Base-by-base conservation (phyloP, 2,888 invertebrate genomes). In the Apeira syringaria region DNA sequence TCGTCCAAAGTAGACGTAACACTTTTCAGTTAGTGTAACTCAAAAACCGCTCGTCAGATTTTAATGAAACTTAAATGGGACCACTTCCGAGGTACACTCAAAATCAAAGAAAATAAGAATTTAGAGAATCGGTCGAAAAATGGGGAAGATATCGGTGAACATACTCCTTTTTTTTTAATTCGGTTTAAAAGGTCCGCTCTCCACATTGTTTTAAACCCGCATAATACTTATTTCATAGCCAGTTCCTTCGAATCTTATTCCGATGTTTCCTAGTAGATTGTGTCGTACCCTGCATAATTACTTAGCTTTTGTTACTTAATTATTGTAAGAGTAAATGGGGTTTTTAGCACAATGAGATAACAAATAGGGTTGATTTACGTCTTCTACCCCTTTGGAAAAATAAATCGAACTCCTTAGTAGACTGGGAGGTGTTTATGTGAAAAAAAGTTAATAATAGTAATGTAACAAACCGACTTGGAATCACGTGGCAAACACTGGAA, bases 291-390 rank as follows among this genome's bases (percentile, higher is more conserved):
- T 74, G 80, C 80, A 80, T 80, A 82, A 82, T 80, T 82, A 81
- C 79, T 79, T 76, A 76, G 79, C 80, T 77, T 80, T 80, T 80
- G 80, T 80, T 79, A 77, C 77, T 80, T 82, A 80, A 82, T 81
- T 80, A 80, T 70, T 65, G 68, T 58, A 56, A 63, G 64, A 58
- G 68, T 67, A 72, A 71, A 70, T 74, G 71, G 69, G 74, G 77
- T 76, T 79, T 81, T 79, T 74, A 80, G 68, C 68, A 67, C 71
- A 74, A 76, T 65, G 71, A 69, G 70, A 71, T 62, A 74, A 74
- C 67, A 60, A 61, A 53, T 60, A 60, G 53, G 57, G 58, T 54
- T 74, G 69, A 75, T 74, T 74, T 73, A 73, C 66, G 60, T 58
- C 53, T 50, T 59, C 52, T 50, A 32, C 32, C 40, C 38, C 42